Evolutionary conservation across 2,888 invertebrate species (phyloP).

Genomic region (Argyra leucocephala): DNA sequence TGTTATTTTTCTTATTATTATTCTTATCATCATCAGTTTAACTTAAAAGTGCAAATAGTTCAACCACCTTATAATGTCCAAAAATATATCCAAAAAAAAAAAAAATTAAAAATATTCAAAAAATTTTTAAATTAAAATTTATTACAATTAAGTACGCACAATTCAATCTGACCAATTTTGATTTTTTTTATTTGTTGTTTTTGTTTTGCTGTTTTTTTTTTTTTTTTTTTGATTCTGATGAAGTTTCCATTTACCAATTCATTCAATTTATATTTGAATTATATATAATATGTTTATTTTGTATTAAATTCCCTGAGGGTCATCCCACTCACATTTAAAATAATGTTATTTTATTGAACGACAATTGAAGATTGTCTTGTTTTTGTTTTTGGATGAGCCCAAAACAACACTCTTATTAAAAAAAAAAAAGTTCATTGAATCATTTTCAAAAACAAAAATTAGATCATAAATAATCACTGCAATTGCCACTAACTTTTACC

Average conservation of each 20-base stretch:
- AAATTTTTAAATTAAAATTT: background rate
- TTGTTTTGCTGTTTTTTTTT: background rate
- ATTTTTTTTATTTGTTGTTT: background rate
- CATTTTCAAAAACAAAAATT: too few species aligned
- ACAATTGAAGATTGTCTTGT: background rate
- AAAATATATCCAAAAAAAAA: background rate
- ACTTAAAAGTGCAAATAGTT: background rate
- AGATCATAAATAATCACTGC: too few species aligned
- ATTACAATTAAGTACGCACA: background rate
- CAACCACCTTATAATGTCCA: background rate
- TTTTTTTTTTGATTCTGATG: background rate
- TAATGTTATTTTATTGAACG: background rate
- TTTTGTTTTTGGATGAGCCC: too few species aligned
- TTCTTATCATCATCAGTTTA: too few species aligned
- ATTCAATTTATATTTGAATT: background rate
- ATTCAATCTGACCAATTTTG: background rate
- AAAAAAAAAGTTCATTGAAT: too few species aligned
- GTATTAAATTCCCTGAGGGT: background rate
- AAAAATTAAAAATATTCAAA: too few species aligned
- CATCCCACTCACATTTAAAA: background rate
- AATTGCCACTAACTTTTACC: too few species aligned
- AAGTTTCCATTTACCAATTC: background rate
- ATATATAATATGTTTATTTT: background rate
- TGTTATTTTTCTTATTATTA: too few species aligned
- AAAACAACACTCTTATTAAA: too few species aligned